A percentile compares a stretch with the other conserved stretches of the same genome.
Conservation (phyloP, 2,113 vertebrate genomes). For the Nettapus auritus region DNA sequence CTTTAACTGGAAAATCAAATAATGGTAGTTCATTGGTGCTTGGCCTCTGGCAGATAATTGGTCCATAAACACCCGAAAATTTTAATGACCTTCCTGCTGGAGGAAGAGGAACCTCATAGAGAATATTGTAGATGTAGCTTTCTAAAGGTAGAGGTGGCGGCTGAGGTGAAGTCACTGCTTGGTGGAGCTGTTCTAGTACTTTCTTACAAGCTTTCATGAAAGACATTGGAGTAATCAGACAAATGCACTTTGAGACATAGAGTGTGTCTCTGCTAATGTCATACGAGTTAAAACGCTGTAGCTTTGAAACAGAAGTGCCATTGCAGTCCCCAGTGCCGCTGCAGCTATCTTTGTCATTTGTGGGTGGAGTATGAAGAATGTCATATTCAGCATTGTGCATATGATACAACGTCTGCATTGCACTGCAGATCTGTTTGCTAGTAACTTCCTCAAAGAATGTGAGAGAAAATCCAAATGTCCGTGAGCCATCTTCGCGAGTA, state of each 20-base stretch:
- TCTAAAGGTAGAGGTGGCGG: slow-evolving; percentile 95
- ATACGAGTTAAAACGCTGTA: slow-evolving; percentile 97
- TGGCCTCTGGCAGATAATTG: slow-evolving; percentile 95
- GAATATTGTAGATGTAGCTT: slow-evolving; percentile 98
- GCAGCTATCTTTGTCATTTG: slow-evolving; percentile 73
- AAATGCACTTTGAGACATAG: slow-evolving; percentile 98
- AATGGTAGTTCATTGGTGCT: slow-evolving; percentile 93
- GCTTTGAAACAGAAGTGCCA: slow-evolving; percentile 87
- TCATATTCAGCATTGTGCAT: slow-evolving; percentile 99
- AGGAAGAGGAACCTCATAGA: slow-evolving; percentile 96
- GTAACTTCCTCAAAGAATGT: slow-evolving; percentile 99
- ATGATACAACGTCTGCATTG: slow-evolving; percentile 99
- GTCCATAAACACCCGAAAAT: slow-evolving; percentile 95
- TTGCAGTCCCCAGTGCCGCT: slow-evolving; percentile 80
- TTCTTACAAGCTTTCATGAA: slow-evolving; percentile 94
- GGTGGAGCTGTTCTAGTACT: slow-evolving; percentile 92
- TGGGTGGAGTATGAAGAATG: slow-evolving; percentile 84
- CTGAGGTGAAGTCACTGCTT: slow-evolving; percentile 91
- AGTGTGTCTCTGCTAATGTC: slow-evolving; percentile 97
- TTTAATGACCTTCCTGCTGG: slow-evolving; percentile 94
- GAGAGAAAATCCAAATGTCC: slow-evolving; percentile 96
- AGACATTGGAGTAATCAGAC: slow-evolving; percentile 95
- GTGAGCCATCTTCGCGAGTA: slow-evolving; percentile 97
- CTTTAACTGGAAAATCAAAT: slow-evolving; percentile 92
- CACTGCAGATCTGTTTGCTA: slow-evolving; percentile 98